Conservation (phyloP, 2,113 vertebrate species). For the Anas platyrhynchos region DNA sequence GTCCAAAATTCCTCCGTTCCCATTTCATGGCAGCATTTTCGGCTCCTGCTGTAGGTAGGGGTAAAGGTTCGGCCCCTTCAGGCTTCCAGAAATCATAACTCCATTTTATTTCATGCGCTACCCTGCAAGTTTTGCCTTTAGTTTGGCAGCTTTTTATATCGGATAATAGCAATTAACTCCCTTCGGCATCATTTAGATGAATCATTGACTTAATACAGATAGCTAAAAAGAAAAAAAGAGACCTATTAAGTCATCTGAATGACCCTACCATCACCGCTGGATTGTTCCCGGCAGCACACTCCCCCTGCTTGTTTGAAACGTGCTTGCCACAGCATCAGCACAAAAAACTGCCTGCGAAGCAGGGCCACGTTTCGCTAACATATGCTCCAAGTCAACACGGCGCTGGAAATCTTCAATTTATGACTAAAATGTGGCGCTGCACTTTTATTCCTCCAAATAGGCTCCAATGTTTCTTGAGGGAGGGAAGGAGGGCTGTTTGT, state of each 20-base stretch:
- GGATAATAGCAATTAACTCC: constrained; percentile 9
- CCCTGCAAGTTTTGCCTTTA: not conserved
- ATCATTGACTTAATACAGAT: constrained; percentile 48
- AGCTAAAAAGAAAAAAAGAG: not conserved
- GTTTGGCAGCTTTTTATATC: constrained; percentile 19
- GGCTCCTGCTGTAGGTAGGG: not conserved
- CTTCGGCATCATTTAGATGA: constrained; percentile 21
- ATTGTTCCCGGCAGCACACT: constrained; percentile 29
- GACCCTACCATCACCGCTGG: not conserved
- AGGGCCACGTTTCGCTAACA: constrained; percentile 10
- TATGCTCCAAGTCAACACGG: constrained; percentile 39
- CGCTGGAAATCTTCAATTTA: constrained; percentile 3
- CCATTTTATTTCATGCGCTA: not conserved
- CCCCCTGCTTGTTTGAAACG: not conserved
- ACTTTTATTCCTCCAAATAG: constrained; percentile 13
- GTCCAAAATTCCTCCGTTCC: not conserved
- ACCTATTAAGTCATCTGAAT: constrained; percentile 24
- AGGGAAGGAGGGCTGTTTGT: not conserved
- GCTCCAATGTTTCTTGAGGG: not conserved
- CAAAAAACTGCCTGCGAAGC: not conserved
- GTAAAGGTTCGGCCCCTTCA: not conserved
- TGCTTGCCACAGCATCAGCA: constrained; percentile 1
- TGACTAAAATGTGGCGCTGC: not conserved
- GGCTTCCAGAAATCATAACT: not conserved
- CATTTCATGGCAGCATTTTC: accelerated